These are phyloP conservation scores for honey bee (Apis mellifera) DNA, from an alignment of 1,140 invertebrate genomes.

Conservation along the genomic window Amel_HAv3.1 CM009941.2:1781501-1782000, in stretches of 20 bases:
- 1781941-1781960: slow-evolving; percentile 78
- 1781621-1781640: slow-evolving; percentile 82
- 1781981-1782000: slow-evolving; percentile 50
- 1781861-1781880: slow-evolving; percentile 69
- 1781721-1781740: slow-evolving; percentile 76
- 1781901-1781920: slow-evolving; percentile 80
- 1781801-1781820: slow-evolving; percentile 59
- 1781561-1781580: slow-evolving; percentile 58
- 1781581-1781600: no score
- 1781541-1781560: slow-evolving; percentile 53
- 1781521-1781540: slow-evolving; percentile 35
- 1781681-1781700: slow-evolving; percentile 83
- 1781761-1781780: slow-evolving; percentile 53
- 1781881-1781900: slow-evolving; percentile 80
- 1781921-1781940: slow-evolving; percentile 80
- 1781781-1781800: slow-evolving; percentile 23
- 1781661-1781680: slow-evolving; percentile 83
- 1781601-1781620: slow-evolving; percentile 72
- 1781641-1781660: slow-evolving; percentile 81
- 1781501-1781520: slow-evolving; percentile 11
- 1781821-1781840: slow-evolving; percentile 56
- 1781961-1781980: slow-evolving; percentile 67
- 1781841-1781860: slow-evolving; percentile 40
- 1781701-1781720: slow-evolving; percentile 77
- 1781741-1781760: slow-evolving; percentile 71